Evolutionary conservation across 2,113 vertebrate species (phyloP), one percentile per base, ranked within the genome.

Genomic region (Elachura formosa): DNA sequence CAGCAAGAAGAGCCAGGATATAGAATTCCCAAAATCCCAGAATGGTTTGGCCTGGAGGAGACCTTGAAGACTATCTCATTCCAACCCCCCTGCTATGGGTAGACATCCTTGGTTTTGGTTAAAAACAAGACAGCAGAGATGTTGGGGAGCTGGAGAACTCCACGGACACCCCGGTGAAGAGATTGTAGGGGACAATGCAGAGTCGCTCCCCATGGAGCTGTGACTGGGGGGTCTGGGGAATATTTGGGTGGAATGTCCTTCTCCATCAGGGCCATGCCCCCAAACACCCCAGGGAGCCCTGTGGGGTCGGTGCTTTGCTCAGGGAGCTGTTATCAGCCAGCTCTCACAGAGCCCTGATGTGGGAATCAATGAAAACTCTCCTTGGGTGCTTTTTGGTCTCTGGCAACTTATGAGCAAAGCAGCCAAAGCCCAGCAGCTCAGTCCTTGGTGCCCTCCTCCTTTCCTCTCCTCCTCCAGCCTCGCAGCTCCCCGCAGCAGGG

Each of bases 201-300:
- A 41, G 17, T 77, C 0, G 0, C 23, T 71, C 7, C 18, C 25
- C 25, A 14, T 7, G 7, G 3, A 29, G 38, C 38, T 14, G 2
- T 4, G 6, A 3, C 16, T 34, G 23, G 59, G 31, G 31, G 14
- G 4, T 48, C 11, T 51, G 72, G 58, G 36, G 21, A 22, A 68
- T 61, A 76, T 64, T 3, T 4, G 22, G 49, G 26, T 36, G 46
- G 73, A 12, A 3, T n/a, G 25, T 29, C 62, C 31, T 48, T 21
- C 33, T 51, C 48, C 58, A 14, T 9, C 66, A 36, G 66, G 33
- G 56, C 77, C 9, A 17, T 2, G 7, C 1, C 8, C 33, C 43
- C 48, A 62, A 25, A 79, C 4, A 6, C 17, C 24, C 55, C 36
- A 9, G 0, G 0, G 23, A 24, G 67, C 20, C 40, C 62, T 0